Conservation (phyloP, 2,113 vertebrate genomes). For the Pteronura brasiliensis region DNA sequence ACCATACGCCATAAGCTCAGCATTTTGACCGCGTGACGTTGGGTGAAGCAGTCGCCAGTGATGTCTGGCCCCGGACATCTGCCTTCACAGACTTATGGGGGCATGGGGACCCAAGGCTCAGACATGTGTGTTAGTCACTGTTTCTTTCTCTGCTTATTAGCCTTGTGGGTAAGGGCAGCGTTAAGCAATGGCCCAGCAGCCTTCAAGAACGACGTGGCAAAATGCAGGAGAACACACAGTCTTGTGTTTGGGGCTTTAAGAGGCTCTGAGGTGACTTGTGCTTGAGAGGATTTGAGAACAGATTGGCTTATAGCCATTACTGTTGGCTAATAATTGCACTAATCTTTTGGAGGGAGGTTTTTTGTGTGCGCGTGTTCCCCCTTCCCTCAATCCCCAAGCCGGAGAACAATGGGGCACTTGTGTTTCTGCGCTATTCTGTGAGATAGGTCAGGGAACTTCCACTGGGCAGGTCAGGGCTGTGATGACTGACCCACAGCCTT, state of each 20-base stretch:
- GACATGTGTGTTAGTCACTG: neutral
- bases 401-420: slow-evolving; percentile 61
- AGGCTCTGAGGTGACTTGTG: neutral
- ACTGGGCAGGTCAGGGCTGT: neutral
- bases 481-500: neutral
- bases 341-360: slow-evolving; percentile 58
- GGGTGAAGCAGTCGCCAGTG: neutral
- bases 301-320: slow-evolving; percentile 47
- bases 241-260: slow-evolving; percentile 54
- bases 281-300: slow-evolving; percentile 25
- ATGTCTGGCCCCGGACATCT: neutral
- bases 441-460: slow-evolving; percentile 29
- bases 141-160: neutral
- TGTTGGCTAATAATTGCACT: slow-evolving; percentile 64
- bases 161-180: slow-evolving; percentile 8
- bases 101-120: neutral
- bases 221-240: neutral
- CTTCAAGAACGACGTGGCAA: neutral
- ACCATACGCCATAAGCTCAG: neutral
- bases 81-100: neutral
- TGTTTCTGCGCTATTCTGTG: slow-evolving; percentile 37
- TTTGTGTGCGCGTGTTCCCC: neutral
- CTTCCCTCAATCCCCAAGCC: neutral
- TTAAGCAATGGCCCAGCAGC: neutral
- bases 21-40: neutral